Base-by-base conservation (phyloP, 92 coral and sea anemone genomes). In the Phenganax subtilis region DNA sequence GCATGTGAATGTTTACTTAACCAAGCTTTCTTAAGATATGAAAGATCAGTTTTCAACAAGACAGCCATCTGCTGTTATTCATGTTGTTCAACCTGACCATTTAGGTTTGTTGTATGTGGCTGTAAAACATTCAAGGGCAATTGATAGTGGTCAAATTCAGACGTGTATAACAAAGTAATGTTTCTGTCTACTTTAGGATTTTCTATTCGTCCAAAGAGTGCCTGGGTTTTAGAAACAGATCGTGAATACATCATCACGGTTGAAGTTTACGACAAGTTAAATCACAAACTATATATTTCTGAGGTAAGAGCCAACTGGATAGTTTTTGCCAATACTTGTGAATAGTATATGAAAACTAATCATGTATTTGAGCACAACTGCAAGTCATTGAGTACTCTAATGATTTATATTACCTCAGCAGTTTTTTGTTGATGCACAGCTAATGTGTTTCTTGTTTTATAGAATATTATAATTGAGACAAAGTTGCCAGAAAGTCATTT, bases 151-250 rank as follows among this genome's bases (percentile, higher is more conserved):
- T 59, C 16, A 59, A 14, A 59, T 59, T 14, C 4, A 14, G 65
- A 59, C n/a, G 3, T 14, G n/a, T 1, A 14, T 14, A 59, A 59
- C 16, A 14, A 14, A 10, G 0, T 65, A 11, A 15, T 65, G 25
- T 65, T 65, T 28, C 2, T 11, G 7, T 65, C 9, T 44, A 11
- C 16, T 70, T 27, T 25, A 90, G 98, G 98, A 44, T 94, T 94
- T 71, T 92, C 91, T 65, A 87, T 94, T 5, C 81, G 80, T 17
- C 89, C 94, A 12, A 91, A 88, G 58, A 76, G 94, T 44, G 88
- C 89, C 82, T 94, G 98, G 98, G 86, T 94, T 51, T 80, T 94
- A 29, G 89, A 94, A 76, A 93, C 92, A 31, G 92, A 93, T 4
- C 86, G 71, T 15, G 88, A 88, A 44, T 94, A 94, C 87, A 88